Base-by-base conservation (phyloP, 1,140 invertebrate genomes). In the Lanistes nyassanus region DNA sequence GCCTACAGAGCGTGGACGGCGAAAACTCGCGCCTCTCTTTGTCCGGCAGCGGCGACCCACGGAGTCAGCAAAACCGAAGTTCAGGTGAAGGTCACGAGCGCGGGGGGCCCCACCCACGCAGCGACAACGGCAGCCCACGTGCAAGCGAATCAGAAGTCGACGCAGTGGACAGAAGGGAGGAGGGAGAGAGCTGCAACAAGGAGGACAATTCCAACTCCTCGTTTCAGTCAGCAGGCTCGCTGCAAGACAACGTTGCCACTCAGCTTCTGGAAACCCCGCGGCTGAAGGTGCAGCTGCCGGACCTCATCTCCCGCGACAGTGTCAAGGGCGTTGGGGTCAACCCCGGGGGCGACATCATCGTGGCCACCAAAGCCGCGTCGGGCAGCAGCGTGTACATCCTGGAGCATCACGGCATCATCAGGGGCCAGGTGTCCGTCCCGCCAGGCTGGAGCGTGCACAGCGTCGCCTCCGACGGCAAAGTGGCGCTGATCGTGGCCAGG, bases 251-350 rank as follows among this genome's bases (percentile, higher is more conserved):
- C 37, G 66, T 78, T 0, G 76, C 79, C 13, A 71, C 65, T 26
- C 76, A 74, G 4, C 76, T 80, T 34, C 68, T 86, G 58, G 81
- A 83, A 31, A 77, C 74, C 42, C 80, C 81, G 4, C 81, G 75
- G 65, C 69, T 77, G 71, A 82, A 84, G 69, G 74, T 83, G 42
- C 62, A 39, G 42, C 70, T 86, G 1, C 85, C 85, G 9, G 76
- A 78, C 36, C 75, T 67, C 64, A 83, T 86, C 42, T 76, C 82
- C 67, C 71, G 76, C 36, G 85, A 85, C 68, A 83, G 83, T 42
- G 80, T 86, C 9, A 86, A 86, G 51, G 85, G 85, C 7, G 78
- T 86, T 19, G 85, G 84, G 11, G 79, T 85, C 7, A 86, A 84
- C 68, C 69, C 77, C 13, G 65, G 70, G 42, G 85, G 85, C 0